Evolutionary conservation across 1,140 invertebrate genomes (phyloP), one percentile per base, ranked within the genome.

Genomic region (Aphaenogaster ashmeadi): DNA sequence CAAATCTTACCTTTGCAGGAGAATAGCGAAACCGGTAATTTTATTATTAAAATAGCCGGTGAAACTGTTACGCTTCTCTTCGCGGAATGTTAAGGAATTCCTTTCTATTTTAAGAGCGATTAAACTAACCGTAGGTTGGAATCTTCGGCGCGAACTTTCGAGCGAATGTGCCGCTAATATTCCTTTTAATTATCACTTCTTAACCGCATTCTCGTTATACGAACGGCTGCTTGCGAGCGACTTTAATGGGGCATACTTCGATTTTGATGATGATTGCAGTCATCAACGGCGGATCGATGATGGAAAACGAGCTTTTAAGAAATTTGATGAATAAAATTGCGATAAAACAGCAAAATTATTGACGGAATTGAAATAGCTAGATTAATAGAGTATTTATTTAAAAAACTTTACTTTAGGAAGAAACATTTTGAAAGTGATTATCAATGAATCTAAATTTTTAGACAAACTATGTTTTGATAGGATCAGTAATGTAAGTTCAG

Each of bases 181-280:
- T 27, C 41, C 41, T 74, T 75, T 84, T 84, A 84, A 74, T 74
- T 75, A 60, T 84, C 69, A 47, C 80, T 84, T 74, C 80, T 83
- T 74, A 81, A 81, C 66, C 79, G 79, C 78, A 81, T 71, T 81
- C 78, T 81, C 66, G 44, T 81, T 81, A 56, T 36, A 15, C 66
- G 50, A 81, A 71, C 36, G 47, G n/a, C 36, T 81, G 47, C 21
- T 71, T n/a, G 21, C 78, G 44, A 81, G 36, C 47, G n/a, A 54
- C 78, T 81, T 56, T 58, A 81, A 83, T 36, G 18, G 50, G 21
- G 33, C 52, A 33, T 21, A 83, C 52, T 71, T 72, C 13, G 79
- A 38, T 72, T 83, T 72, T 72, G 36, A 72, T 74, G 67, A 38
- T 83, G 27, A 60, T 83, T 38, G 9, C 52, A 36, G 8, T 81